These are phyloP conservation scores for Macrosteles quadrilineatus DNA, from an alignment of 1,140 invertebrate genomes.

Conservation along the genomic window DNA sequence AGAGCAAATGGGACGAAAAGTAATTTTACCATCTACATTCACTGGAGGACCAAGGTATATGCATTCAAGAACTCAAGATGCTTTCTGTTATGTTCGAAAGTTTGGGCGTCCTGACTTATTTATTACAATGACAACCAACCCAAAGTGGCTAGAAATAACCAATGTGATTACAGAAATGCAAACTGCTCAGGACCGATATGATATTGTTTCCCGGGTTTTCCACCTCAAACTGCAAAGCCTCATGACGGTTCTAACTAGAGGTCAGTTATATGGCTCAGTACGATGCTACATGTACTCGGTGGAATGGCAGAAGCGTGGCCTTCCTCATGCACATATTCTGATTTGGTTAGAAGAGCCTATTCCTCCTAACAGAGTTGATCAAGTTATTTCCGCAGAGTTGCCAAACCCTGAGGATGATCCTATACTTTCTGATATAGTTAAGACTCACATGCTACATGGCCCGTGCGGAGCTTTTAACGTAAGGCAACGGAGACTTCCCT, in stretches of 20 bases:
- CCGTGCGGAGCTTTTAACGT: constrained; percentile 41
- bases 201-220: constrained; percentile 49
- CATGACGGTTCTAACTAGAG: constrained; percentile 46
- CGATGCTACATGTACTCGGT: constrained; percentile 49
- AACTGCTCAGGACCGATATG: constrained; percentile 32
- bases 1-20: constrained; percentile 32
- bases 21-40: constrained; percentile 52
- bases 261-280: constrained; percentile 44
- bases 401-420: constrained; percentile 41
- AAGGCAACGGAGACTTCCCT: constrained; percentile 41
- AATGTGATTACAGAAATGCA: constrained; percentile 21
- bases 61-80: constrained; percentile 47
- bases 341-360: constrained; percentile 22
- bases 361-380: not conserved
- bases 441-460: constrained; percentile 46
- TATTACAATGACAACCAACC: constrained; percentile 37
- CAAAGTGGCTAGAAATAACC: constrained; percentile 36
- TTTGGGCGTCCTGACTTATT: constrained; percentile 37
- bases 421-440: constrained; percentile 37
- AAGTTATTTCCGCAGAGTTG: constrained; percentile 43
- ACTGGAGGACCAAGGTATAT: constrained; percentile 50
- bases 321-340: constrained; percentile 48
- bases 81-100: constrained; percentile 36
- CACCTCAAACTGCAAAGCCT: constrained; percentile 50
- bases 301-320: constrained; percentile 52